Evolutionary conservation across 2,113 vertebrate species (phyloP).

Genomic region (Carettochelys insculpta): DNA sequence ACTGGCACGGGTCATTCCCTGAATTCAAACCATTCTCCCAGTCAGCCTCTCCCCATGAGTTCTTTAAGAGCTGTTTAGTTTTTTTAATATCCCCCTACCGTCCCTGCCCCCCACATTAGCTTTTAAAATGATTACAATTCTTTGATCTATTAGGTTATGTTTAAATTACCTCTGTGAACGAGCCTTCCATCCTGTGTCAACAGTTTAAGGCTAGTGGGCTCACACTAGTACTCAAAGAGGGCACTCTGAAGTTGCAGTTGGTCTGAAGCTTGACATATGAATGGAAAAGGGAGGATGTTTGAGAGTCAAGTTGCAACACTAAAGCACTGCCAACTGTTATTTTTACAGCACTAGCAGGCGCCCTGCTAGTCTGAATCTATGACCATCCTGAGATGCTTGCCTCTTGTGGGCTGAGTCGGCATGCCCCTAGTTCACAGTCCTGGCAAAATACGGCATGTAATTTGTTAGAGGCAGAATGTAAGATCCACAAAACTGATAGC

Average conservation of each 20-base stretch:
- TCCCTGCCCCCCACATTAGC: not conserved
- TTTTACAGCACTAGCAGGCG: no score
- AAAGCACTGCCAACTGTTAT: not conserved
- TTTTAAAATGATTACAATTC: not conserved
- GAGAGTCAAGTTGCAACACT: not conserved
- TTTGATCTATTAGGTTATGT: not conserved
- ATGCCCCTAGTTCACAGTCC: not conserved
- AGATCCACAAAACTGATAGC: not conserved
- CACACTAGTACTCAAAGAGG: not conserved
- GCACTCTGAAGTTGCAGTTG: not conserved
- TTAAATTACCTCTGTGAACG: not conserved
- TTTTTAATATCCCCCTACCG: not conserved
- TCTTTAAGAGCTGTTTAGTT: not conserved
- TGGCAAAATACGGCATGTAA: not conserved
- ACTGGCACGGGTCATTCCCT: not conserved
- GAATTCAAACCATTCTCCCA: not conserved
- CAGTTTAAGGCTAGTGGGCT: not conserved
- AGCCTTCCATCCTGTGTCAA: not conserved
- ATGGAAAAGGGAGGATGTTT: no score
- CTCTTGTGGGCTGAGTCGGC: not conserved
- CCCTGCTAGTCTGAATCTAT: not conserved
- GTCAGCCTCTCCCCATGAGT: not conserved
- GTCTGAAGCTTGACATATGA: no score
- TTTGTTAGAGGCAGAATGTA: not conserved
- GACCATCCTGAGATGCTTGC: not conserved